A percentile compares a stretch with the other conserved stretches of the same genome.
phyloP scores from a whole-genome alignment of 2,113 vertebrate species.

The Balaeniceps rex region DNA sequence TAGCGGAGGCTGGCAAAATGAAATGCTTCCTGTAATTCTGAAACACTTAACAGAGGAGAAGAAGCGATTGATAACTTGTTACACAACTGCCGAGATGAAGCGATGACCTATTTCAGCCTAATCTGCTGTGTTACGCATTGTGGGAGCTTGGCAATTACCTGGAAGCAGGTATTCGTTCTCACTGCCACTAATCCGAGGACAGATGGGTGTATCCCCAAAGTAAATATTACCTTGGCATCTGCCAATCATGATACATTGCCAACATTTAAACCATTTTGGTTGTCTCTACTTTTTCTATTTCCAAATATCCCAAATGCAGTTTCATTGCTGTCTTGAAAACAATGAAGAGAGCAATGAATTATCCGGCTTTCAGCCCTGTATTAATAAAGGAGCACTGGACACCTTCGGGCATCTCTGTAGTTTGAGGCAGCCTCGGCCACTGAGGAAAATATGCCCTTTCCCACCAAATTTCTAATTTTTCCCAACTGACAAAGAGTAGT shows the following conservation, averaged over 20 bases:
- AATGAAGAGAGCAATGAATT: background rate
- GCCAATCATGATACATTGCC: background rate
- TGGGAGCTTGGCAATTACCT: background rate
- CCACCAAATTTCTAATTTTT: background rate
- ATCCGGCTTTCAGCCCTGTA: background rate
- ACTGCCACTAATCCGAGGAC: background rate
- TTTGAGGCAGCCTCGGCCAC: background rate
- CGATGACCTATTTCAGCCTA: background rate
- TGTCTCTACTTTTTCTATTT: background rate
- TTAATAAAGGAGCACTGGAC: background rate
- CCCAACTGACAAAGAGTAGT: background rate
- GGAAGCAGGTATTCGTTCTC: background rate
- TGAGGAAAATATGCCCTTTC: background rate
- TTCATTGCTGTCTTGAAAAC: background rate
- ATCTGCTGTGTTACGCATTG: background rate
- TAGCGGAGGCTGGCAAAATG: background rate
- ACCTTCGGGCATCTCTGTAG: background rate
- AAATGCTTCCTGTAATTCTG: conserved; percentile 35
- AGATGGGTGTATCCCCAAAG: background rate
- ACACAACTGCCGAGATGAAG: conserved; percentile 12
- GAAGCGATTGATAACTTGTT: conserved; percentile 15
- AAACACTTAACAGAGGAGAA: conserved; percentile 3
- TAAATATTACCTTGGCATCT: background rate
- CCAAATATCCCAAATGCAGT: background rate
- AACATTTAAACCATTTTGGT: background rate